phyloP scores from a whole-genome alignment of 2,888 invertebrate species.

The Limenitis camilla region DNA sequence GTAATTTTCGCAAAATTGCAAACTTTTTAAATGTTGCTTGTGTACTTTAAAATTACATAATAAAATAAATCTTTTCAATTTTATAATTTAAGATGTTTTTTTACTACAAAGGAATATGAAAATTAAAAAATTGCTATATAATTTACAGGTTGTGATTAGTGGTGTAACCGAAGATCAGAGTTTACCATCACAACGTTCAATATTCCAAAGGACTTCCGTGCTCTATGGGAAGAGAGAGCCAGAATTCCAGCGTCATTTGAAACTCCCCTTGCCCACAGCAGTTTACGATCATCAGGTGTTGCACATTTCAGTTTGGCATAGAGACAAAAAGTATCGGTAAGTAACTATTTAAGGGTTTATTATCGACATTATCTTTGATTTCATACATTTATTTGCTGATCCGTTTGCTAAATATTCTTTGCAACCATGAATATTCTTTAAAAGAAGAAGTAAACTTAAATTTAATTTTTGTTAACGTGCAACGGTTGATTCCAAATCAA shows the following conservation, averaged over 20 bases:
- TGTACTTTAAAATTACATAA: too few relatives aligned
- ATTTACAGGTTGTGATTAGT: slow-evolving; percentile 73
- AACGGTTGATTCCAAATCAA: too few relatives aligned
- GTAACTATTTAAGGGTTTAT: background rate
- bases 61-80: too few relatives aligned
- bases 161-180: slow-evolving; percentile 58
- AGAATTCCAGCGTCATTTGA: slow-evolving; percentile 85
- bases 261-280: slow-evolving; percentile 75
- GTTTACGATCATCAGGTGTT: slow-evolving; percentile 76
- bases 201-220: slow-evolving; percentile 86
- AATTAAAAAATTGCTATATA: background rate
- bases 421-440: too few relatives aligned
- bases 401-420: too few relatives aligned
- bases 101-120: too few relatives aligned
- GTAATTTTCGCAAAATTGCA: slow-evolving; percentile 43
- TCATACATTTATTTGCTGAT: too few relatives aligned
- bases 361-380: background rate
- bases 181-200: slow-evolving; percentile 68
- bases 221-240: slow-evolving; percentile 85
- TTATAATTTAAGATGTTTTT: too few relatives aligned
- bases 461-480: too few relatives aligned
- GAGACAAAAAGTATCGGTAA: slow-evolving; percentile 87
- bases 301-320: slow-evolving; percentile 89
- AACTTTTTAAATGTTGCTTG: background rate
- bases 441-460: too few relatives aligned